These are phyloP conservation scores for Bryconaethiops microstoma DNA, from an alignment of 2,797 vertebrate genomes.

Conservation along the genomic window DNA sequence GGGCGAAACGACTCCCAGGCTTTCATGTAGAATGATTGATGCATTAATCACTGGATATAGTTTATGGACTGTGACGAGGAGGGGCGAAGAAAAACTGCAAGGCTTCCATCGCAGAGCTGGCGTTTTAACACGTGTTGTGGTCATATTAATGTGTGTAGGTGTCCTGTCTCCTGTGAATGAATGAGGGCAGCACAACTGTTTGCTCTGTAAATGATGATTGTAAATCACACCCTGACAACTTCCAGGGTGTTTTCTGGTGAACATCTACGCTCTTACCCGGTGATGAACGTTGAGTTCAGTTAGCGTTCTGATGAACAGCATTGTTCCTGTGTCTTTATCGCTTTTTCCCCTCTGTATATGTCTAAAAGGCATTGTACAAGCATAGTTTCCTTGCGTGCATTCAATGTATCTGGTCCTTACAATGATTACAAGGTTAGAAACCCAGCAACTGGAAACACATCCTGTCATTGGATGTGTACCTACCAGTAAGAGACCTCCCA, in stretches of 20 bases:
- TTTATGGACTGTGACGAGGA: conserved; percentile 63
- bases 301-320: neutral
- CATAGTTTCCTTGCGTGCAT: conserved; percentile 72
- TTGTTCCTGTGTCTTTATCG: neutral
- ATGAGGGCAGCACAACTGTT: conserved; percentile 36
- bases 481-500: conserved; percentile 64
- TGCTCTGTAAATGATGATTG: conserved; percentile 47
- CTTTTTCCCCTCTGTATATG: neutral
- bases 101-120: conserved; percentile 51
- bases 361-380: conserved; percentile 48
- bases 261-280: neutral
- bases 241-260: conserved; percentile 2
- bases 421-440: conserved; percentile 58
- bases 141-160: conserved; percentile 32
- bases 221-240: conserved; percentile 40
- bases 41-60: conserved; percentile 67
- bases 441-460: conserved; percentile 74
- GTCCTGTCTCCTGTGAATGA: conserved; percentile 29
- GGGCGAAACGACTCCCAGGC: conserved; percentile 60
- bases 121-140: conserved; percentile 51
- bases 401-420: conserved; percentile 68
- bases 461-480: conserved; percentile 72
- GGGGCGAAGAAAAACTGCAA: conserved; percentile 47
- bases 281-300: conserved; percentile 1
- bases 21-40: conserved; percentile 68